Percentiles rank a stretch among this genome's conserved stretches.
phyloP scores from a whole-genome alignment of 2,797 vertebrate genomes.

The Vultur gryphus region DNA sequence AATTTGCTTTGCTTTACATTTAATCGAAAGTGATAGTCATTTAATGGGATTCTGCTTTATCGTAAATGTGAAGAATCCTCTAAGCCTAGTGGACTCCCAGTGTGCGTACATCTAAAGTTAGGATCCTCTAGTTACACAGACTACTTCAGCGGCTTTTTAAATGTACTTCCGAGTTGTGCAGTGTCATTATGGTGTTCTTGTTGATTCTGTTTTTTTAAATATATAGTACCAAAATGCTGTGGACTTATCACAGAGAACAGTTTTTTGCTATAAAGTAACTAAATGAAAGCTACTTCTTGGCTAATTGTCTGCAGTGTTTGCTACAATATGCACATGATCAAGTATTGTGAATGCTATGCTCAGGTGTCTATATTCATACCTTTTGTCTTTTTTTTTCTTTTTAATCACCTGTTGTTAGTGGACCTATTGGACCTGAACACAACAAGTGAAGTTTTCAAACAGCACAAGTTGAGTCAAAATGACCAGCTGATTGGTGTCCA shows the following conservation, averaged over 20 bases:
- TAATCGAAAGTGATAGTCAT: not conserved
- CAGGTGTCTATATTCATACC: not conserved
- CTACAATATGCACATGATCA: not conserved
- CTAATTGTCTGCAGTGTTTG: not conserved
- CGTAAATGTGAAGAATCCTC: not conserved
- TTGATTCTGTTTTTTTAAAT: not conserved
- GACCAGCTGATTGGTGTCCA: constrained; percentile 88
- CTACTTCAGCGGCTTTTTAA: not conserved
- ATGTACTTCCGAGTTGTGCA: not conserved
- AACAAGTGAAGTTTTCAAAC: constrained; percentile 89
- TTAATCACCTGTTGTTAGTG: constrained; percentile 73
- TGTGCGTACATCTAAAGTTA: not conserved
- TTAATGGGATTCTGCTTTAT: not conserved
- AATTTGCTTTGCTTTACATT: not conserved
- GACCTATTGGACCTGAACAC: constrained; percentile 90
- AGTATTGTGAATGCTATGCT: not conserved
- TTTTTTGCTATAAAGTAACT: not conserved
- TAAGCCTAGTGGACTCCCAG: not conserved
- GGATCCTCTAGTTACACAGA: not conserved
- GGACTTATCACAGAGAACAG: not conserved
- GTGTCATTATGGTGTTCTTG: not conserved
- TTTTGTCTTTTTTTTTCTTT: not conserved
- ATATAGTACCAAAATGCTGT: not conserved
- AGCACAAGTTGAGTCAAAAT: constrained; percentile 91
- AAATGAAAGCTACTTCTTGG: not conserved